phyloP scores from a whole-genome alignment of 1,140 invertebrate genomes.

The Planococcus citri region DNA sequence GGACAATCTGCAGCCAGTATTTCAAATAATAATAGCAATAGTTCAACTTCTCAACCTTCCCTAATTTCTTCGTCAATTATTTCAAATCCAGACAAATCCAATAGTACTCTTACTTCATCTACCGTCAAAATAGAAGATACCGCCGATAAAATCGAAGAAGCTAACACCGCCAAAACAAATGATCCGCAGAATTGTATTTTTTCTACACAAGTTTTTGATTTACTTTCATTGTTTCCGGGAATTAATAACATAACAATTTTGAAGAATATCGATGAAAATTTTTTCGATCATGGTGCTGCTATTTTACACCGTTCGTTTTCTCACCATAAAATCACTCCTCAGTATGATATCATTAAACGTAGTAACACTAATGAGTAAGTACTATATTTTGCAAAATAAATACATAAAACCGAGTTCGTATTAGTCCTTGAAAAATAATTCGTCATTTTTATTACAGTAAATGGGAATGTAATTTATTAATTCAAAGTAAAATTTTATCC shows the following conservation, averaged over 20 bases:
- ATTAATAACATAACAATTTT: not conserved
- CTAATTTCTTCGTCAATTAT: too few relatives aligned
- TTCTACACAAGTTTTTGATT: not conserved
- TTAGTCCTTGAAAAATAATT: not conserved
- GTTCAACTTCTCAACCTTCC: too few relatives aligned
- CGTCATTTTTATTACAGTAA: not conserved
- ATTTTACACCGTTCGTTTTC: conserved; percentile 2
- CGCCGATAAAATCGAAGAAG: too few relatives aligned
- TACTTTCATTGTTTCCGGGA: not conserved
- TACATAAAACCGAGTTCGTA: not conserved
- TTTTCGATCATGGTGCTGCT: conserved; percentile 5
- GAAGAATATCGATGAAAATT: conserved; percentile 10
- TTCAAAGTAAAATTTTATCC: not conserved
- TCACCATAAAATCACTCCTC: not conserved
- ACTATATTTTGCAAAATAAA: too few relatives aligned
- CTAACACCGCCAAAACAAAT: too few relatives aligned
- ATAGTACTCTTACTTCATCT: too few relatives aligned
- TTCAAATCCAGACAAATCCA: too few relatives aligned
- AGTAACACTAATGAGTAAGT: not conserved
- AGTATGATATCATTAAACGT: not conserved
- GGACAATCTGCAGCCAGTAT: not conserved
- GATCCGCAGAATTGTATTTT: not conserved
- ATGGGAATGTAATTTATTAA: not conserved
- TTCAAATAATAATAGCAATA: too few relatives aligned
- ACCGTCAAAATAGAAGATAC: too few relatives aligned